phyloP scores from a whole-genome alignment of 2,113 vertebrate species.

The Leptobrachium ailaonicum region DNA sequence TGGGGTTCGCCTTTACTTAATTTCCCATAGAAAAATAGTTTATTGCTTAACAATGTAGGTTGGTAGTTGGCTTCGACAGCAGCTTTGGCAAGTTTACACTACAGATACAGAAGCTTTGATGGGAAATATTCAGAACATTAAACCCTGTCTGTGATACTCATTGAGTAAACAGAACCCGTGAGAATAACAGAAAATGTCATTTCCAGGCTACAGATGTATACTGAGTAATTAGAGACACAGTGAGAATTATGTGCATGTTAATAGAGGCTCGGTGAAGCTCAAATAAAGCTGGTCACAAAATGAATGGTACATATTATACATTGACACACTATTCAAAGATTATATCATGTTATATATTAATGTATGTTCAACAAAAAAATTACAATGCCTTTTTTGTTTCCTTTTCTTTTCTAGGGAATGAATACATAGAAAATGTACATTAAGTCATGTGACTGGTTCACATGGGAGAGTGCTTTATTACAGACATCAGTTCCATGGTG shows the following conservation, averaged over 20 bases:
- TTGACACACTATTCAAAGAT: neutral
- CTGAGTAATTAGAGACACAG: conserved; percentile 8
- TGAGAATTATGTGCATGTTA: neutral
- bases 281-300: neutral
- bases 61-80: no score
- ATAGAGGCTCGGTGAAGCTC: neutral
- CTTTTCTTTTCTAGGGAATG: conserved; percentile 79
- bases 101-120: conserved; percentile 19
- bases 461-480: conserved; percentile 86
- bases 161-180: conserved; percentile 18
- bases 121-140: conserved; percentile 19
- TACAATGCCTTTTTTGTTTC: conserved; percentile 45
- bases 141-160: conserved; percentile 14
- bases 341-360: neutral
- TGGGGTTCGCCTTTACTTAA: no score
- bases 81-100: neutral
- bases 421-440: conserved; percentile 81
- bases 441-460: conserved; percentile 87
- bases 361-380: neutral
- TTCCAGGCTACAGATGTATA: neutral
- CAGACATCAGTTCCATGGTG: conserved; percentile 98
- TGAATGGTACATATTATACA: neutral
- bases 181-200: conserved; percentile 5
- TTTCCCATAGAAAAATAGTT: no score
- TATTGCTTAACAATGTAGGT: no score